Base-by-base conservation (phyloP, 2,888 invertebrate genomes). In the Parnassius glacialis region DNA sequence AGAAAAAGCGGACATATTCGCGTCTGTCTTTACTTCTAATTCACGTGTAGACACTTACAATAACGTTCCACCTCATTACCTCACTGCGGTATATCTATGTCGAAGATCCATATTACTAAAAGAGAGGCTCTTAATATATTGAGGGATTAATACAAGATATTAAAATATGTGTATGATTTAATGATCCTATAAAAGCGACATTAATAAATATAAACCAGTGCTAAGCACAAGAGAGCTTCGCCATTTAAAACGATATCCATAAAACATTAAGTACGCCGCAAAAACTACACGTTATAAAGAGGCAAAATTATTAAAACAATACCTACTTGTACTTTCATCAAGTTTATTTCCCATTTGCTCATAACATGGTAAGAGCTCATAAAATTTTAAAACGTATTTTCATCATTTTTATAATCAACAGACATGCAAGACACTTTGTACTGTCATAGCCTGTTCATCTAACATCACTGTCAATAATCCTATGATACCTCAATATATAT, bases 301-400 rank as follows among this genome's bases (percentile, higher is more conserved):
- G 55, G 13, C 51, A 60, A 43, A 25, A 56, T 56, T 61, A 56
- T 61, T 61, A 56, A 61, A 52, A 56, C 44, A 57, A 61, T 55
- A 61, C 61, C 51, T 51, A 51, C 20, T 20, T 20, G 20, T 52
- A 56, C 45, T 52, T 41, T 45, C 25, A 25, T 61, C 57, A 47
- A 57, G 53, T 42, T 57, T 61, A 48, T 48, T 61, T 53, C 25
- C 48, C 52, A 43, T 57, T 61, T 20, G 20, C 41, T 20, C 20
- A 13, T 20, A 57, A 52, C 41, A 56, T 41, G 1, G 41, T 56
- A 61, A 51, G 41, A 34, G 7, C 44, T 52, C 44, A 34, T 10
- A 45, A 11, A 13, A 25, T 44, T 52, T 58, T 43, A 10, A 10
- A 43, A 43, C 2, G 43, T 20, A 20, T 20, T 20, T 20, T 20